These are phyloP conservation scores for Caenorhabditis sp. DNA, from an alignment of 2,888 invertebrate genomes.

Conservation along the genomic window DNA sequence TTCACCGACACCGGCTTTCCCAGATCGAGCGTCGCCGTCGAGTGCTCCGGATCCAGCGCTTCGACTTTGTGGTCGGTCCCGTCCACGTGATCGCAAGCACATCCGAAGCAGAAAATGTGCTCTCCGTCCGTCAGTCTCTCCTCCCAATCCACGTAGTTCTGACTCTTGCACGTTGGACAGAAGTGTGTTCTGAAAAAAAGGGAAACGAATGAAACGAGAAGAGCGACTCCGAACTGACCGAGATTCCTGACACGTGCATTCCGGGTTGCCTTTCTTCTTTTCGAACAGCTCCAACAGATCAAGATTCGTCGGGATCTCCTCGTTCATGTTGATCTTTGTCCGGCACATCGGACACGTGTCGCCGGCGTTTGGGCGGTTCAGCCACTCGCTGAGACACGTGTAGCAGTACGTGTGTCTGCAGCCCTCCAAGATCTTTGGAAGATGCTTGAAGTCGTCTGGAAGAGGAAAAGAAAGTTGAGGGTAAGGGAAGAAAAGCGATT, in stretches of 20 bases:
- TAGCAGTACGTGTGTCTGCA: slow-evolving; percentile 35
- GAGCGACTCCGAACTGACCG: neutral
- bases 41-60: neutral
- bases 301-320: slow-evolving; percentile 18
- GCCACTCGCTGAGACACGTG: slow-evolving; percentile 12
- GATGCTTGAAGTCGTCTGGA: slow-evolving; percentile 25
- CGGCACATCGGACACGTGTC: slow-evolving; percentile 38
- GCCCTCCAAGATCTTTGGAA: slow-evolving; percentile 10
- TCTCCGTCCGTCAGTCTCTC: slow-evolving; percentile 22
- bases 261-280: slow-evolving; percentile 20
- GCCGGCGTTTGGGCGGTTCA: neutral
- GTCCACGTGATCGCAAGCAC: slow-evolving; percentile 18
- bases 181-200: slow-evolving; percentile 22
- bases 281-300: slow-evolving; percentile 12
- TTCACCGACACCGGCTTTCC: neutral
- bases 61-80: slow-evolving; percentile 8
- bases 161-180: slow-evolving; percentile 24
- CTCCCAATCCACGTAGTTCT: slow-evolving; percentile 35
- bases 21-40: neutral
- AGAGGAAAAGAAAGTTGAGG: no score
- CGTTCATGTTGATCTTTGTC: neutral
- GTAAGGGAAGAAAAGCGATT: no score
- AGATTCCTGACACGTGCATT: slow-evolving; percentile 16
- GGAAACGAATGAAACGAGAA: neutral
- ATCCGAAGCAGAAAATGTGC: slow-evolving; percentile 31